These are phyloP conservation scores for Apis cerana DNA, from an alignment of 1,140 invertebrate species.

Conservation along the genomic window DNA sequence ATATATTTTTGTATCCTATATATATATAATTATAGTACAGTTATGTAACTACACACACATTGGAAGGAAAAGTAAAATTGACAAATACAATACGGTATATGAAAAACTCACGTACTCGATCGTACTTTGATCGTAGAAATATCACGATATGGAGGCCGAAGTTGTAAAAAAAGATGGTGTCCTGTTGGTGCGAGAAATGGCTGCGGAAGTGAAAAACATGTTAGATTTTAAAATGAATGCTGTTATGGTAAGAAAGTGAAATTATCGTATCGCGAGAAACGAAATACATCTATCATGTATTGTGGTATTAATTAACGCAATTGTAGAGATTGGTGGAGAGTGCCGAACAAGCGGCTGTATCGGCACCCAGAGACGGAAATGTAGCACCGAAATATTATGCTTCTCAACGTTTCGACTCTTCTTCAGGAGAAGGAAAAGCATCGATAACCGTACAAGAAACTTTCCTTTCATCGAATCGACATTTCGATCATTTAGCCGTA, in stretches of 20 bases:
- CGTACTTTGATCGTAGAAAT: slow-evolving; percentile 83
- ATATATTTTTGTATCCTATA: too few species aligned
- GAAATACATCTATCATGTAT: not conserved
- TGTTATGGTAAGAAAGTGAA: slow-evolving; percentile 87
- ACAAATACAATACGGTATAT: not conserved
- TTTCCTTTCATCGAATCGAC: slow-evolving; percentile 86
- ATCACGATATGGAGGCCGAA: slow-evolving; percentile 87
- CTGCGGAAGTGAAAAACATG: slow-evolving; percentile 92
- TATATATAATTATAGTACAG: too few species aligned
- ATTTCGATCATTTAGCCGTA: slow-evolving; percentile 91
- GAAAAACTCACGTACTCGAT: not conserved
- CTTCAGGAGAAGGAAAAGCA: slow-evolving; percentile 86
- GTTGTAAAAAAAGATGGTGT: slow-evolving; percentile 91
- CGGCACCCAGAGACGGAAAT: slow-evolving; percentile 82
- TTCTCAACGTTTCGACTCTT: slow-evolving; percentile 87
- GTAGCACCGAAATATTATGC: slow-evolving; percentile 84
- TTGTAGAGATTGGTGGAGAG: slow-evolving; percentile 92
- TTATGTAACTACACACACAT: too few species aligned
- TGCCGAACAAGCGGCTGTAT: slow-evolving; percentile 91
- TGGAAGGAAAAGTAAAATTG: not conserved
- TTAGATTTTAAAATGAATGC: slow-evolving; percentile 95
- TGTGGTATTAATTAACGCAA: not conserved
- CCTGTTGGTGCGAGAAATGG: slow-evolving; percentile 90
- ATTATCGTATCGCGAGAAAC: not conserved
- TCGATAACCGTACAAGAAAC: slow-evolving; percentile 86